A percentile compares a stretch with the other conserved stretches of the same genome.
Evolutionary conservation across 2,888 invertebrate species (phyloP).

Genomic region (Ligdia adustata): DNA sequence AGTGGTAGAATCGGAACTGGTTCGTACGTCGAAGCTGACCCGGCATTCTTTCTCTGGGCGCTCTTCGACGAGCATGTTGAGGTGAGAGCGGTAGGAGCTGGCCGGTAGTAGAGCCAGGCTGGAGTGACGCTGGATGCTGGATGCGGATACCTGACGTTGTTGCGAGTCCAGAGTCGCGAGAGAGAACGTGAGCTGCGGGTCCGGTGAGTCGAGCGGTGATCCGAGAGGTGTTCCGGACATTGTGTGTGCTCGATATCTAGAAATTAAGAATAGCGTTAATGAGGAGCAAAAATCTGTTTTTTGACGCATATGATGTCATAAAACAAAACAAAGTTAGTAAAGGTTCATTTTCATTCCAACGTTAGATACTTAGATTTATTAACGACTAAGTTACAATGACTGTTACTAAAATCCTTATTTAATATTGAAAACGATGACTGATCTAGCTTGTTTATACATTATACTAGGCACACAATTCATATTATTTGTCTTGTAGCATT

Average conservation of each 20-base stretch:
- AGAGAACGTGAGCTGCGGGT: constrained; percentile 87
- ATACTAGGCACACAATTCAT: too few species aligned
- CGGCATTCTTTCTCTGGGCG: constrained; percentile 74
- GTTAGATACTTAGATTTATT: too few species aligned
- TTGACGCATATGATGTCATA: too few species aligned
- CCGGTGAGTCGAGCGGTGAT: constrained; percentile 93
- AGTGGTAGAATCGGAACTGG: constrained; percentile 62
- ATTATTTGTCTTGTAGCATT: too few species aligned
- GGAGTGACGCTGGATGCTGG: constrained; percentile 76
- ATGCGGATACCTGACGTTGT: constrained; percentile 86
- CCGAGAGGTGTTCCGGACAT: constrained; percentile 91
- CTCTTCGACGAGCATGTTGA: constrained; percentile 78
- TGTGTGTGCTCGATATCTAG: constrained; percentile 92
- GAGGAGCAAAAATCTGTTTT: too few species aligned
- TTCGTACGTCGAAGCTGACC: constrained; percentile 74
- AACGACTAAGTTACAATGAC: too few species aligned
- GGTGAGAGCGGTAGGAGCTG: constrained; percentile 77
- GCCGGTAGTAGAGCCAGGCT: constrained; percentile 76
- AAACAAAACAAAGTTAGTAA: too few species aligned
- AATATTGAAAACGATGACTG: too few species aligned
- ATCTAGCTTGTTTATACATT: too few species aligned
- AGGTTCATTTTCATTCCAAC: too few species aligned
- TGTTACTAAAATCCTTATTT: too few species aligned
- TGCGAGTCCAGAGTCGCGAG: constrained; percentile 84
- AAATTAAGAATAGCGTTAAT: constrained; percentile 52